Evolutionary conservation across 2,888 invertebrate species (phyloP).

Genomic region (Spodoptera exigua): DNA sequence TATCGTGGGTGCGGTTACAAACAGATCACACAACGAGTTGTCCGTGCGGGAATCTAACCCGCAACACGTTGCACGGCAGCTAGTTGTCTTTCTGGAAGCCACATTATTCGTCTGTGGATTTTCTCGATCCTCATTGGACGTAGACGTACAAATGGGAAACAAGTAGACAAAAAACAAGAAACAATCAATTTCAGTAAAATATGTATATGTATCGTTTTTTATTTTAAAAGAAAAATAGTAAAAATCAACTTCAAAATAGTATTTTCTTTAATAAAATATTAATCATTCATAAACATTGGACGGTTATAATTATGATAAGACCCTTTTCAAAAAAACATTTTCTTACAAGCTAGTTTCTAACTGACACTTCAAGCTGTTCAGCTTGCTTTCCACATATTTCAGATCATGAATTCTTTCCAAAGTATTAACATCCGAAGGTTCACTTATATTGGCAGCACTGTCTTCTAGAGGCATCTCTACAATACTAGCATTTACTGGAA

Average conservation of each 20-base stretch:
- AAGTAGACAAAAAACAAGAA: too few relatives aligned
- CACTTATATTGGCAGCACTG: constrained; percentile 64
- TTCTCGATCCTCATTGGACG: too few relatives aligned
- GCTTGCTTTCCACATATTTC: constrained; percentile 79
- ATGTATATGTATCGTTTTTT: too few relatives aligned
- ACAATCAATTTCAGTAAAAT: too few relatives aligned
- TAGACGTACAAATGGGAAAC: too few relatives aligned
- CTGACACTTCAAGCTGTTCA: constrained; percentile 76
- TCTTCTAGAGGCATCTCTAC: constrained; percentile 62
- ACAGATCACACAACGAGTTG: too few relatives aligned
- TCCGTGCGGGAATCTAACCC: too few relatives aligned
- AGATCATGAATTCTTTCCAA: constrained; percentile 84
- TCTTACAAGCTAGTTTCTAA: constrained; percentile 78
- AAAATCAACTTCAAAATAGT: constrained; percentile 13
- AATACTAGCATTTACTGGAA: constrained; percentile 66
- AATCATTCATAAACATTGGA: constrained; percentile 24
- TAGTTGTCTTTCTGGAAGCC: too few relatives aligned
- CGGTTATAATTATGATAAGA: constrained; percentile 14
- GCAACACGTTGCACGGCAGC: too few relatives aligned
- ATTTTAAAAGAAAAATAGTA: too few relatives aligned
- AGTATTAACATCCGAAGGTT: constrained; percentile 78
- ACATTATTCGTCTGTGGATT: too few relatives aligned
- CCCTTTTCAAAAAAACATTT: not conserved
- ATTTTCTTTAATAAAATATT: constrained; percentile 9
- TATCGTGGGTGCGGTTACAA: too few relatives aligned